These are phyloP conservation scores for Panagrolaimus sp. DNA, from an alignment of 1,140 invertebrate species.

Conservation along the genomic window DNA sequence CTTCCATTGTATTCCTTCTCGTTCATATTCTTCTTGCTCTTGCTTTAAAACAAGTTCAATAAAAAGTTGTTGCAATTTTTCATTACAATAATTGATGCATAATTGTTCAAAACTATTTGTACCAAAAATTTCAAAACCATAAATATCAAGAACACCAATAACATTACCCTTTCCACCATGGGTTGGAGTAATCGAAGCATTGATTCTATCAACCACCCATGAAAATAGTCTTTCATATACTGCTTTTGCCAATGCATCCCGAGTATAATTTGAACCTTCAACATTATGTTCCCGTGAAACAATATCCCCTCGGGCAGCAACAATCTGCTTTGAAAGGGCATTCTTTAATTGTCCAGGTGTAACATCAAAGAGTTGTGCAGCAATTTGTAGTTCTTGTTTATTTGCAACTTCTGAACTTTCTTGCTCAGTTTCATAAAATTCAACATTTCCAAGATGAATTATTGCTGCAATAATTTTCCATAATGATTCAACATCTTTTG, in stretches of 20 bases:
- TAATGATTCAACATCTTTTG: conserved; percentile 62
- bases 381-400: conserved; percentile 52
- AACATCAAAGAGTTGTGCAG: conserved; percentile 63
- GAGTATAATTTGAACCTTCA: conserved; percentile 58
- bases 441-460: conserved; percentile 77
- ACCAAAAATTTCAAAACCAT: conserved; percentile 99
- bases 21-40: conserved; percentile 96
- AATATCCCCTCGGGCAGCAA: conserved; percentile 65
- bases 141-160: conserved; percentile 95
- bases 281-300: conserved; percentile 70
- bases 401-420: conserved; percentile 68
- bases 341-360: conserved; percentile 64
- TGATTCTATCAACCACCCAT: conserved; percentile 51
- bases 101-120: conserved; percentile 96
- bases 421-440: conserved; percentile 65
- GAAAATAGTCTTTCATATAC: conserved; percentile 50
- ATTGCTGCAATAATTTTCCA: conserved; percentile 77
- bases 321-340: conserved; percentile 65
- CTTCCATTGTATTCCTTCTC: conserved; percentile 92
- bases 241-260: conserved; percentile 61
- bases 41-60: conserved; percentile 99
- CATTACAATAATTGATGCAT: conserved; percentile 99
- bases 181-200: conserved; percentile 41
- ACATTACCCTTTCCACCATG: conserved; percentile 34
- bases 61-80: conserved; percentile 99